Evolutionary conservation across 2,113 vertebrate species (phyloP).

Genomic region (Girardinichthys multiradiatus): DNA sequence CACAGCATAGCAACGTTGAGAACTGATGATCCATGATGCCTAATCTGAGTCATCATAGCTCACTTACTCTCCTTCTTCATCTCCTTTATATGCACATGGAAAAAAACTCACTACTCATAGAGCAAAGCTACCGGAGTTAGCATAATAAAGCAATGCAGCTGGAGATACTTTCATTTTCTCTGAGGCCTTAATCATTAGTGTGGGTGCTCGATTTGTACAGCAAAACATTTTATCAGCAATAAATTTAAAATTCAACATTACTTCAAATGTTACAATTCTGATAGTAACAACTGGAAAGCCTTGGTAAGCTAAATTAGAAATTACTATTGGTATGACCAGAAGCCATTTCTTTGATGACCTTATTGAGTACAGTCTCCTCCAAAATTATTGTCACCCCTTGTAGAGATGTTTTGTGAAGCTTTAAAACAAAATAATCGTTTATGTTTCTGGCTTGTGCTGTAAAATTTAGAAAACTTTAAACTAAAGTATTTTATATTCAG

Average conservation of each 20-base stretch:
- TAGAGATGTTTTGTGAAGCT: too few species aligned
- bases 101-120: slow-evolving; percentile 27
- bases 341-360: neutral
- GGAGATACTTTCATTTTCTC: neutral
- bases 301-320: neutral
- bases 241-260: neutral
- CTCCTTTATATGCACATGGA: slow-evolving; percentile 38
- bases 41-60: slow-evolving; percentile 48
- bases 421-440: too few species aligned
- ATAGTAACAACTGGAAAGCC: neutral
- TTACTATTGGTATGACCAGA: too few species aligned
- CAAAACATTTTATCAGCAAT: neutral
- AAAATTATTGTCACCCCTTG: too few species aligned
- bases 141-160: neutral
- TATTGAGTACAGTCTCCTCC: neutral
- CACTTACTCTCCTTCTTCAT: slow-evolving; percentile 34
- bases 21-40: slow-evolving; percentile 78
- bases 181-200: neutral
- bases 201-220: neutral
- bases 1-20: slow-evolving; percentile 41
- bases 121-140: neutral
- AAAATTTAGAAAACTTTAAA: too few species aligned
- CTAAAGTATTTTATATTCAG: too few species aligned
- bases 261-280: neutral
- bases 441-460: too few species aligned